These are phyloP conservation scores for Diabrotica balteata DNA, from an alignment of 2,888 invertebrate species.

Conservation along the genomic window DNA sequence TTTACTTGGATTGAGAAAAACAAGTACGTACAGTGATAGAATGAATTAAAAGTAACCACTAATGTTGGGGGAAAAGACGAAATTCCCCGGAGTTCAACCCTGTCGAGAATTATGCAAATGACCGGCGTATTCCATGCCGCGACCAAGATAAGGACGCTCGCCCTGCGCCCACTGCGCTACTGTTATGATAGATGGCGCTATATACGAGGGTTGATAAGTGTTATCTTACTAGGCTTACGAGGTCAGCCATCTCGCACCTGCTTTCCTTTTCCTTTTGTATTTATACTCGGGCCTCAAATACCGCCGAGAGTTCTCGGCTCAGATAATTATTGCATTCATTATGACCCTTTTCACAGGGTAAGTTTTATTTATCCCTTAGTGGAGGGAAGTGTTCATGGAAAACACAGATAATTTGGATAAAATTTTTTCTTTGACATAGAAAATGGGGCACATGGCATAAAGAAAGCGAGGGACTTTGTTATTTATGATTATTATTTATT, in stretches of 20 bases:
- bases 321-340: conserved; percentile 31
- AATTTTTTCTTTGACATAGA: not conserved
- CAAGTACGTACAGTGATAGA: too few relatives aligned
- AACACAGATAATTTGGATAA: conserved; percentile 1
- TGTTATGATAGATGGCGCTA: conserved; percentile 30
- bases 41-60: too few relatives aligned
- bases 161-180: conserved; percentile 4
- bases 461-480: not conserved
- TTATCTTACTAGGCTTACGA: conserved; percentile 24
- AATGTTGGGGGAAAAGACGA: too few relatives aligned
- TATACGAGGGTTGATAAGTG: conserved; percentile 24
- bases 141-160: conserved; percentile 25
- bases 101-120: conserved; percentile 26
- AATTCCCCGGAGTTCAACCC: conserved; percentile 8
- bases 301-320: conserved; percentile 6
- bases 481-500: not conserved
- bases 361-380: conserved; percentile 16
- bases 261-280: conserved; percentile 24
- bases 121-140: conserved; percentile 15
- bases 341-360: conserved; percentile 10
- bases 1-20: too few relatives aligned
- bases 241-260: conserved; percentile 31
- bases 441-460: too few relatives aligned
- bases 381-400: not conserved
- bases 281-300: not conserved